These are phyloP conservation scores for Myiagra hebetior DNA, from an alignment of 2,113 vertebrate species.

Conservation along the genomic window DNA sequence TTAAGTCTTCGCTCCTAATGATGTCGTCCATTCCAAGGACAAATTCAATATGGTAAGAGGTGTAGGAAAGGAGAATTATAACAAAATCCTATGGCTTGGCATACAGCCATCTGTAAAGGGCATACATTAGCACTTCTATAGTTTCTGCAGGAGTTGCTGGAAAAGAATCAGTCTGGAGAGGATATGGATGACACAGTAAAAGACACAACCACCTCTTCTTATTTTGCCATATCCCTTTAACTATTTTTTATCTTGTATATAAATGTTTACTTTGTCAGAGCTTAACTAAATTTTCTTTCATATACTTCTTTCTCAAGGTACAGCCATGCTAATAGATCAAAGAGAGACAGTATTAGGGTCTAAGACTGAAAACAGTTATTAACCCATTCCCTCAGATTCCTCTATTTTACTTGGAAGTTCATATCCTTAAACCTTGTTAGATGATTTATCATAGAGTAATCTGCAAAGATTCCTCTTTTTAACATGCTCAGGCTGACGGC, in stretches of 20 bases:
- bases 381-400: not conserved
- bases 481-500: not conserved
- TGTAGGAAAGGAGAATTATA: slow-evolving; percentile 48
- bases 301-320: not conserved
- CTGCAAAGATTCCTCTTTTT: not conserved
- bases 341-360: not conserved
- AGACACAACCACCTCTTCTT: not conserved
- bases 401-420: not conserved
- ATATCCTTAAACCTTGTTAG: not conserved
- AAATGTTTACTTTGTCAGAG: not conserved
- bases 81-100: slow-evolving; percentile 53
- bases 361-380: not conserved
- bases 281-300: slow-evolving; percentile 17
- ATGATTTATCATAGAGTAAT: not conserved
- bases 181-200: not conserved
- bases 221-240: not conserved
- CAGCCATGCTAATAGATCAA: not conserved
- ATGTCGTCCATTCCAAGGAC: slow-evolving; percentile 61
- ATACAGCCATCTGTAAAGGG: slow-evolving; percentile 40
- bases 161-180: not conserved
- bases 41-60: slow-evolving; percentile 53
- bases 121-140: slow-evolving; percentile 12
- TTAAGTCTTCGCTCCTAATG: slow-evolving; percentile 67
- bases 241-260: not conserved
- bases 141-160: slow-evolving; percentile 37